Base-by-base conservation (phyloP, 2,888 invertebrate species). In the Agonopterix arenella region DNA sequence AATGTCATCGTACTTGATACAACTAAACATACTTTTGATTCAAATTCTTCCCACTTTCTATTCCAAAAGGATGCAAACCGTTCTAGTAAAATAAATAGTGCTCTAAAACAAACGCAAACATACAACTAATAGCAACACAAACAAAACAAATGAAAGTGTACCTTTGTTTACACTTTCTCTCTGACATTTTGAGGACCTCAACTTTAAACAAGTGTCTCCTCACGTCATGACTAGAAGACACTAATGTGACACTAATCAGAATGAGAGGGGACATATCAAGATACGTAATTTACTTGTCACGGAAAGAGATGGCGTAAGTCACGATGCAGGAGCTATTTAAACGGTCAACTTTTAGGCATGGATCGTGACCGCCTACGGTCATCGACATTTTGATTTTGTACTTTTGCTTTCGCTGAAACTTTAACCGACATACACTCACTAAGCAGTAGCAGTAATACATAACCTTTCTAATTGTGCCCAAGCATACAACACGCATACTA, bases 151-250 rank as follows among this genome's bases (percentile, higher is more conserved):
- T 52, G 64, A 68, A 69, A 68, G 64, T 58, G 59, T 49, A 51
- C 66, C 57, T 68, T 61, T 81, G 73, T 83, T 84, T 80, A 79
- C 79, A 84, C 85, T 86, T 85, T 85, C 85, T 64, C 84, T 62
- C 56, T 42, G 28, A 60, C 64, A 66, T 58, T 67, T 55, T 65
- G 28, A 68, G 67, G 70, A 70, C 62, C 65, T 67, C 40, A 10
- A 59, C 66, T 60, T 61, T 58, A 61, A 56, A 60, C 57, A 55
- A 58, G 60, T 60, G 68, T 64, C 66, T 65, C 37, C 48, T 44
- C 55, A 54, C 68, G 69, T 72, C 73, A 67, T 46, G 49, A 50
- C 47, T 49, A 56, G 55, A 52, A 58, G 59, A 59, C 54, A 56
- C 57, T 53, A 53, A 50, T 53, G 48, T 50, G 52, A 48, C 44